Percentiles rank a stretch among this genome's conserved stretches.
These are phyloP conservation scores for Alfaro cultratus DNA, from an alignment of 2,797 vertebrate genomes.

Conservation along the genomic window DNA sequence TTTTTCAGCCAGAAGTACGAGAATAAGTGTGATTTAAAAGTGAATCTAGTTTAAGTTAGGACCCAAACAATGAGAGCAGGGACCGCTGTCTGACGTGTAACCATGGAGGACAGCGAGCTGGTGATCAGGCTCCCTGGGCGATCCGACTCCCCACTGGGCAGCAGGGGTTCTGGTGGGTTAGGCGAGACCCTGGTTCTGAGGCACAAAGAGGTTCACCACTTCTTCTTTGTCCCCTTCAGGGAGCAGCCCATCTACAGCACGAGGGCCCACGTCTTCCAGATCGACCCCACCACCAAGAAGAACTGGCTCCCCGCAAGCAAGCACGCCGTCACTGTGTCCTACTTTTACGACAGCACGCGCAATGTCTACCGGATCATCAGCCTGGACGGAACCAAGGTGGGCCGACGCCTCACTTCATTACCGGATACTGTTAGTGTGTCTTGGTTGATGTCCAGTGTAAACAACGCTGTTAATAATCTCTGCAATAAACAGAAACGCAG, in stretches of 20 bases:
- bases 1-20: conserved; percentile 20
- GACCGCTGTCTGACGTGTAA: conserved; percentile 37
- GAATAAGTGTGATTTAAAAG: conserved; percentile 13
- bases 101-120: conserved; percentile 79
- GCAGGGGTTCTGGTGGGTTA: conserved; percentile 48
- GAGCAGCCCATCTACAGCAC: conserved; percentile 99
- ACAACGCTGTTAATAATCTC: conserved; percentile 33
- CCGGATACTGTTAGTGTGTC: neutral
- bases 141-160: conserved; percentile 63
- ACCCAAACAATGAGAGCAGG: conserved; percentile 22
- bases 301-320: conserved; percentile 99
- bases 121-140: conserved; percentile 79
- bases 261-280: conserved; percentile 98
- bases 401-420: neutral
- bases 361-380: conserved; percentile 99
- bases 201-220: conserved; percentile 82
- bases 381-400: conserved; percentile 98
- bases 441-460: conserved; percentile 35
- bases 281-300: conserved; percentile 98
- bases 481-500: conserved; percentile 23
- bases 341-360: conserved; percentile 98
- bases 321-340: conserved; percentile 98
- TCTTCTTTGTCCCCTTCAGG: conserved; percentile 86
- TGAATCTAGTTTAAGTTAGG: conserved; percentile 12
- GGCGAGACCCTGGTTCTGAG: conserved; percentile 73